These are phyloP conservation scores for Theodoxus fluviatilis DNA, from an alignment of 2,888 invertebrate genomes.

Conservation along the genomic window DNA sequence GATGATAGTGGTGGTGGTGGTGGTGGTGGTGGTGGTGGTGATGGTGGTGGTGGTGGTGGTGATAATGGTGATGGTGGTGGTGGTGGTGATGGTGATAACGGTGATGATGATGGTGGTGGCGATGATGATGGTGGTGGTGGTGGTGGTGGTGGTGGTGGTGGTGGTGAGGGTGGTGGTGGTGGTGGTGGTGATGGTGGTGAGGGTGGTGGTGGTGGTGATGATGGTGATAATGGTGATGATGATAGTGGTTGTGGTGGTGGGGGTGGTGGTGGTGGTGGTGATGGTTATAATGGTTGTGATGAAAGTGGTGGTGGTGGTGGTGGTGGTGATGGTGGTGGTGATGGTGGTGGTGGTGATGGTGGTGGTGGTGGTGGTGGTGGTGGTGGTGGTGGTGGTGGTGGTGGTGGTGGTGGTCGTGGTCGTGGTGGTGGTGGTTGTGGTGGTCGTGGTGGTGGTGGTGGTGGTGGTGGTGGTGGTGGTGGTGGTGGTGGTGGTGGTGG, in stretches of 20 bases:
- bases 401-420: slow-evolving; percentile 5
- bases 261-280: too few species aligned
- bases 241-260: too few species aligned
- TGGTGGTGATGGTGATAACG: slow-evolving; percentile 11
- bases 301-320: too few species aligned
- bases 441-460: too few species aligned
- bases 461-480: slow-evolving; percentile 15
- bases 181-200: too few species aligned
- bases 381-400: slow-evolving; percentile 16
- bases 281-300: too few species aligned
- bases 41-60: slow-evolving; percentile 21
- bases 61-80: slow-evolving; percentile 14
- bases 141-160: too few species aligned
- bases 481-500: slow-evolving; percentile 10
- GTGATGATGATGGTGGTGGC: slow-evolving; percentile 6
- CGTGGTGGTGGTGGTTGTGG: too few species aligned
- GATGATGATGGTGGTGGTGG: slow-evolving; percentile 19
- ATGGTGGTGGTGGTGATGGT: background rate
- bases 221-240: too few species aligned
- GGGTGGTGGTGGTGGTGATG: too few species aligned
- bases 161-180: too few species aligned
- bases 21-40: slow-evolving; percentile 22
- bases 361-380: slow-evolving; percentile 15
- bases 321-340: slow-evolving; percentile 17
- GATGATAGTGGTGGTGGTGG: too few species aligned